Evolutionary conservation across 2,888 invertebrate genomes (phyloP), one percentile per base, ranked within the genome.

Genomic region (Reticulitermes lucifugus): DNA sequence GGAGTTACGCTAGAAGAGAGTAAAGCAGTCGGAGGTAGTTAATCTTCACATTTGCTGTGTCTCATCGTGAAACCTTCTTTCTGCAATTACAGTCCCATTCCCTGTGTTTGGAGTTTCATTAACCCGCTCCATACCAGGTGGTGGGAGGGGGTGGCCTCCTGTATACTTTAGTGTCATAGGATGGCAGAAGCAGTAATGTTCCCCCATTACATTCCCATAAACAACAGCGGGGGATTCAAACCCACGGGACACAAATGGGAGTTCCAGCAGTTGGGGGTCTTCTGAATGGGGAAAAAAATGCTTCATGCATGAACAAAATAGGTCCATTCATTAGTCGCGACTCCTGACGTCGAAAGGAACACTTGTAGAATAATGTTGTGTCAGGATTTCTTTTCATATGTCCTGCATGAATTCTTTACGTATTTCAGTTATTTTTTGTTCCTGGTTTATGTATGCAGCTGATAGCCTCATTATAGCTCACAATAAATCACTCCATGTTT

Each of bases 201-300:
- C 25, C 70, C 25, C 14, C 25, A 70, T 25, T n/a, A 14, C 70
- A 70, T 70, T 25, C 25, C n/a, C 70, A 12, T 70, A 70, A 70
- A 70, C 70, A 25, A 70, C 25, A 70, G 12, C 73, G 14, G 55
- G 55, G 14, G 55, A 12, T 4, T 12, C 55, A 18, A 55, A 55
- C 55, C 18, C 14, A 4, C 14, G 18, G 14, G 5, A 18, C 65
- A 65, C 65, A 65, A n/a, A 65, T 4, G 9, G 65, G 60, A 18
- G 65, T 25, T n/a, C 59, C 70, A 43, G 29, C 65, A 41, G n/a
- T 35, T 25, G 55, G 79, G 79, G 75, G 70, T 77, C 71, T 51
- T 14, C 65, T 82, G 81, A 82, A 82, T 77, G 85, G 65, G 77
- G 83, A 85, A 60, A 85, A 83, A 82, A 82, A 82, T 85, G 80